Evolutionary conservation across 2,888 invertebrate species (phyloP).

Genomic region (Ophioninae sp.): DNA sequence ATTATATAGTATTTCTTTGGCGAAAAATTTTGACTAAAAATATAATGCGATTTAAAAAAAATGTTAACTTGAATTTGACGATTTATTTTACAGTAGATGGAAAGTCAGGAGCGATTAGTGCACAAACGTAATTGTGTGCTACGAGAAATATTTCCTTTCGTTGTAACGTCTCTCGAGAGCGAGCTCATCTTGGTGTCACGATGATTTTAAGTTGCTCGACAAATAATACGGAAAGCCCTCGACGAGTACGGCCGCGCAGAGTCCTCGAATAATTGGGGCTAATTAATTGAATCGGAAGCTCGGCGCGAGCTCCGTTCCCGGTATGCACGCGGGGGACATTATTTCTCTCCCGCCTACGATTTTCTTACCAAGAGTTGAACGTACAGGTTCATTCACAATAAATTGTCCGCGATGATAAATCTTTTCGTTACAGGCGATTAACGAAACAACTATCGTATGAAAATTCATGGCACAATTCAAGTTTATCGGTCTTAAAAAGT

Average conservation of each 20-base stretch:
- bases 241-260: not conserved
- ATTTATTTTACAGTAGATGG: not conserved
- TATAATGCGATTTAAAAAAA: no score
- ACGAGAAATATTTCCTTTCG: constrained; percentile 1
- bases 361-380: constrained; percentile 16
- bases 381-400: not conserved
- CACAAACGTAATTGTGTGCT: not conserved
- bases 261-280: constrained; percentile 62
- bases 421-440: not conserved
- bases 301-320: constrained; percentile 45
- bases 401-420: not conserved
- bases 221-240: constrained; percentile 18
- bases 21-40: no score
- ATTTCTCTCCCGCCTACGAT: constrained; percentile 2
- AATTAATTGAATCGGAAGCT: constrained; percentile 63
- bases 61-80: no score
- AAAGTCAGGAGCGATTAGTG: not conserved
- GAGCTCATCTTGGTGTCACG: constrained; percentile 11
- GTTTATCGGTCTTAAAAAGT: no score
- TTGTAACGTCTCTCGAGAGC: constrained; percentile 31
- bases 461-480: no score
- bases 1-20: not conserved
- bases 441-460: no score
- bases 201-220: constrained; percentile 41
- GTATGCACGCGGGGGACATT: constrained; percentile 27